These are phyloP conservation scores for Eurystomus glaucurus DNA, from an alignment of 2,797 vertebrate species.

Conservation along the genomic window DNA sequence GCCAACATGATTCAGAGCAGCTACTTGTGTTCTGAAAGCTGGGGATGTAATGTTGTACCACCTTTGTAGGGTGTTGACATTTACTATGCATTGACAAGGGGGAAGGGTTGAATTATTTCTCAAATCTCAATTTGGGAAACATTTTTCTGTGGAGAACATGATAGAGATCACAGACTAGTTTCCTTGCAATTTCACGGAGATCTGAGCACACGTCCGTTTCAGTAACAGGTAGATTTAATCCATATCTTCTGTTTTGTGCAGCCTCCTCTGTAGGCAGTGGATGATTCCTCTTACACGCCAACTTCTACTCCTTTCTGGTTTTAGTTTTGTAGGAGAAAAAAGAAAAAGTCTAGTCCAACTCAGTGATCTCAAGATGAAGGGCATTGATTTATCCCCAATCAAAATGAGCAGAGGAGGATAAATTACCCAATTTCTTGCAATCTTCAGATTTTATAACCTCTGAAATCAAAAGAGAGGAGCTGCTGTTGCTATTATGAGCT, in stretches of 20 bases:
- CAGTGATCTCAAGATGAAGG: background rate
- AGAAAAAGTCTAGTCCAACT: background rate
- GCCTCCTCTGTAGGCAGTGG: background rate
- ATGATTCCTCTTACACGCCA: background rate
- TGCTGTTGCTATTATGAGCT: background rate
- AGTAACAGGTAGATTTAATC: background rate
- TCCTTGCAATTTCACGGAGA: background rate
- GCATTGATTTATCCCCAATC: background rate
- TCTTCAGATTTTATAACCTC: background rate
- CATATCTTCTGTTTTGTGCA: background rate
- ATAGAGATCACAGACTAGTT: background rate
- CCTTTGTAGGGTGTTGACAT: background rate
- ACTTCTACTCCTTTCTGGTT: background rate
- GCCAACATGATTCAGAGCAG: rapidly evolving
- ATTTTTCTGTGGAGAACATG: background rate
- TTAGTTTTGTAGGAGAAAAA: background rate
- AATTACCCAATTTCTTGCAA: background rate
- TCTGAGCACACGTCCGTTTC: background rate
- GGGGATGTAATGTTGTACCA: background rate
- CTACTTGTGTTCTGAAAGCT: background rate
- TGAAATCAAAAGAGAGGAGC: background rate
- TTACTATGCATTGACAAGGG: background rate
- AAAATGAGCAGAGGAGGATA: background rate
- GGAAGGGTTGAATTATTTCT: background rate
- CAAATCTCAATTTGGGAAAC: background rate